Evolutionary conservation across 2,888 invertebrate species (phyloP), one percentile per base, ranked within the genome.

Genomic region (Rhagium mordax): DNA sequence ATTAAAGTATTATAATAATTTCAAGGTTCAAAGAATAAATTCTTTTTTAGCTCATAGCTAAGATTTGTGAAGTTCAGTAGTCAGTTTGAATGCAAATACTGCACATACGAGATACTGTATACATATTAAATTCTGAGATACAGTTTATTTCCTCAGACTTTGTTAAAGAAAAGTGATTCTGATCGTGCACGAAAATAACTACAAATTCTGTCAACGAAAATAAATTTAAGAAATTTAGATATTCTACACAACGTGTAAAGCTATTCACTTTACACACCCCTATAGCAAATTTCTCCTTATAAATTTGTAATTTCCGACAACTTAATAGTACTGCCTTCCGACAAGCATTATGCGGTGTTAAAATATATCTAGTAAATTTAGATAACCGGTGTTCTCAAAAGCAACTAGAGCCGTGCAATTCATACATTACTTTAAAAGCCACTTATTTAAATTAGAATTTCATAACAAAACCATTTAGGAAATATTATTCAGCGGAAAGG

Each of bases 291-390:
- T 61, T 48, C 51, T 21, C 27, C 16, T 7, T 49, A 57, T 24
- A 67, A 66, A 67, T 67, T 67, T 24, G 21, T 8, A 68, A 71
- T 74, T 71, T 74, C 68, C 71, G 68, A 53, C 71, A 68, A 68
- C 53, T 67, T 71, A 71, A 71, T 74, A 59, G 53, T 29, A 41
- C 66, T 41, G 64, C 51, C 73, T 71, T 70, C 62, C 75, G 73
- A 55, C 68, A 69, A 55, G 59, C 66, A 64, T 59, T 68, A 61
- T 55, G 68, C 71, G 67, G 70, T 67, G 64, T 57, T 68, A 69
- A 69, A 75, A 41, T 65, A 49, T 72, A 72, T 70, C 70, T 55
- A 62, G 70, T 59, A 71, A 70, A 75, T 72, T 72, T 51, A 29
- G 62, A 65, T 64, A 65, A 67, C 29, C 49, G 33, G 60, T 57